Percentiles rank a stretch among this genome's conserved stretches.
These are phyloP conservation scores for Ellobius talpinus DNA, from an alignment of 2,113 vertebrate genomes.

Conservation along the genomic window DNA sequence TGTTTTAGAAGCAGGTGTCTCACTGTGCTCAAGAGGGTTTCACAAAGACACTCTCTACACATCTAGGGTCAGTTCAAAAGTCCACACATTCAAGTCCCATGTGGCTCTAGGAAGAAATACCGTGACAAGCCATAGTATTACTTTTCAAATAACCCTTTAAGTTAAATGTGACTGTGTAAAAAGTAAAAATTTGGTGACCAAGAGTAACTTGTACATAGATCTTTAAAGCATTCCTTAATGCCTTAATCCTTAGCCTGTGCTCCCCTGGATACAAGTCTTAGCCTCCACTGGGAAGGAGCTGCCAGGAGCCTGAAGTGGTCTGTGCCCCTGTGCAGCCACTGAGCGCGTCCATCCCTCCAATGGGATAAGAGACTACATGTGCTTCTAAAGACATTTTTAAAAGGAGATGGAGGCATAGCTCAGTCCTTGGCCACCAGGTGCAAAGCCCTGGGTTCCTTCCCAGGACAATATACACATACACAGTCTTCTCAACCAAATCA, in stretches of 20 bases:
- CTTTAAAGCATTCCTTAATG: neutral
- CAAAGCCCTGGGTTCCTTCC: neutral
- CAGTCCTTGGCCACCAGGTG: neutral
- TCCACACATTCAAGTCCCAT: neutral
- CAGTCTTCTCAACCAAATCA: slow-evolving; percentile 7
- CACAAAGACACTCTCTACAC: neutral
- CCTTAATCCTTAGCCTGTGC: neutral
- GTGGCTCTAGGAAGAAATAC: slow-evolving; percentile 47
- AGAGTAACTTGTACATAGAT: neutral
- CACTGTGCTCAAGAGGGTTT: neutral
- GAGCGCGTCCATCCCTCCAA: neutral
- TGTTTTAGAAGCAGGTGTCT: slow-evolving; percentile 21
- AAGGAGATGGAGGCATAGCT: neutral
- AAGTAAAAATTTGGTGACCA: neutral
- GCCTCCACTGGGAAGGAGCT: neutral
- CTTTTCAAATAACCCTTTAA: slow-evolving; percentile 45
- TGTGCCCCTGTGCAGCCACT: neutral
- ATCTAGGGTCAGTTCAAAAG: slow-evolving; percentile 56
- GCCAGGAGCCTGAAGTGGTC: neutral
- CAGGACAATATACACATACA: neutral
- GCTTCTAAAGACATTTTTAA: neutral
- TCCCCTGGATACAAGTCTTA: neutral
- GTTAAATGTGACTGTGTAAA: slow-evolving; percentile 1
- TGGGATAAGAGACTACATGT: neutral
- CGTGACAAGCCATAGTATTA: neutral